Evolutionary conservation across 2,113 vertebrate species (phyloP).

Genomic region (human (Homo sapiens)): DNA sequence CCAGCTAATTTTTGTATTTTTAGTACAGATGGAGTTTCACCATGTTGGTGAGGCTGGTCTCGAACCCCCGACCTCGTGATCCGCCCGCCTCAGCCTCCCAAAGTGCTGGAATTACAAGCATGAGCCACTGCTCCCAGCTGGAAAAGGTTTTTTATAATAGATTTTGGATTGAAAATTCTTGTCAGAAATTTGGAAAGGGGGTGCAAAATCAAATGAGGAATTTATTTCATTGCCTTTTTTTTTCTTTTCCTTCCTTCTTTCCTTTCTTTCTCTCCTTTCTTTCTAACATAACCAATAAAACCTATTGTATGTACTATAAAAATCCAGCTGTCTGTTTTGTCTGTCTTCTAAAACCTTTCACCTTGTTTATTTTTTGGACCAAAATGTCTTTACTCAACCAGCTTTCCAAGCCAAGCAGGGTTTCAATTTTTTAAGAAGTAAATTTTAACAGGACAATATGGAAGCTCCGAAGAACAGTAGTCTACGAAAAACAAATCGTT

Average conservation of each 20-base stretch:
- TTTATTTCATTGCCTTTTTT: neutral
- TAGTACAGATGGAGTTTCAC: too few species aligned
- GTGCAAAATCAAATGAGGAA: neutral
- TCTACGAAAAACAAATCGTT: conserved; percentile 30
- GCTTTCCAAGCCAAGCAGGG: neutral
- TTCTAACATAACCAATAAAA: neutral
- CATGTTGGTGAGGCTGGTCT: too few species aligned
- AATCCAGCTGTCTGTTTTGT: neutral
- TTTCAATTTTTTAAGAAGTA: neutral
- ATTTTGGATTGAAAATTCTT: neutral
- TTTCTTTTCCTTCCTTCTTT: neutral
- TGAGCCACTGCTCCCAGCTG: too few species aligned
- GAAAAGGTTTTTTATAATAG: neutral
- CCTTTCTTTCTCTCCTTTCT: neutral
- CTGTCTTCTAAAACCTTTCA: neutral
- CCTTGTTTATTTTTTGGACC: neutral
- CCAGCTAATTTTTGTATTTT: too few species aligned
- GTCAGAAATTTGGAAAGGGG: neutral
- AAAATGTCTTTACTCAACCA: neutral
- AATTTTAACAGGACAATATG: conserved; percentile 44
- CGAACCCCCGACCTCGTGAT: too few species aligned
- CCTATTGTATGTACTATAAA: neutral
- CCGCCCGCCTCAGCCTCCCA: too few species aligned
- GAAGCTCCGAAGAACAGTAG: neutral
- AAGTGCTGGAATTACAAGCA: too few species aligned